These are phyloP conservation scores for Pararge aegeria DNA, from an alignment of 1,140 invertebrate species.

Conservation along the genomic window DNA sequence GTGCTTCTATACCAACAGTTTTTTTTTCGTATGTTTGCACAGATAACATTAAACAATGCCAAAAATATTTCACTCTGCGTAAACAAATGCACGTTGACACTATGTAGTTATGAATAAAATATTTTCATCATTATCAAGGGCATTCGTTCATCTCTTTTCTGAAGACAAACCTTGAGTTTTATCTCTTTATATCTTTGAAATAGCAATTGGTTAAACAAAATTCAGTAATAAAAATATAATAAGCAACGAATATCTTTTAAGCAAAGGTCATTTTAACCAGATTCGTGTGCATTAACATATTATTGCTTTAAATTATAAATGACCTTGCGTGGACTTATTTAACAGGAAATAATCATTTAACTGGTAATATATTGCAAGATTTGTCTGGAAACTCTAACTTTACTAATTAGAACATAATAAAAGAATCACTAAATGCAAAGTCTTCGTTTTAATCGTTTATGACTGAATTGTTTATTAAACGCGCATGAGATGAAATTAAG, in stretches of 20 bases:
- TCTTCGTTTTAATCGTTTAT: no score
- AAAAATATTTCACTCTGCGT: conserved; percentile 50
- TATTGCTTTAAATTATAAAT: no score
- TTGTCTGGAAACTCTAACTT: no score
- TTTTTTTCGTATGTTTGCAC: conserved; percentile 2
- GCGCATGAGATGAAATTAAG: no score
- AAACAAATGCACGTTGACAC: conserved; percentile 40
- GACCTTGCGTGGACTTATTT: no score
- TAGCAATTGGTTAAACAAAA: not conserved
- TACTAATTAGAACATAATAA: no score
- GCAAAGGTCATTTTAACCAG: no score
- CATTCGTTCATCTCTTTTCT: conserved; percentile 8
- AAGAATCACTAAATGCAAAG: no score
- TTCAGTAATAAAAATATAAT: not conserved
- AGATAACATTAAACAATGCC: conserved; percentile 36
- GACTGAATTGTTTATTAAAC: no score
- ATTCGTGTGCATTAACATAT: no score
- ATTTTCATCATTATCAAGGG: conserved; percentile 20
- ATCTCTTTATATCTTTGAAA: not conserved
- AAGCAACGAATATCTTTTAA: not conserved
- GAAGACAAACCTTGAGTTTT: not conserved
- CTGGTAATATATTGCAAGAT: no score
- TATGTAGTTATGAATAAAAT: conserved; percentile 5
- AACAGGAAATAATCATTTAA: no score
- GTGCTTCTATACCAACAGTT: not conserved